Percentiles rank a stretch among this genome's conserved stretches.
Evolutionary conservation across 2,888 invertebrate species (phyloP).

Genomic region (Apamea crenata): DNA sequence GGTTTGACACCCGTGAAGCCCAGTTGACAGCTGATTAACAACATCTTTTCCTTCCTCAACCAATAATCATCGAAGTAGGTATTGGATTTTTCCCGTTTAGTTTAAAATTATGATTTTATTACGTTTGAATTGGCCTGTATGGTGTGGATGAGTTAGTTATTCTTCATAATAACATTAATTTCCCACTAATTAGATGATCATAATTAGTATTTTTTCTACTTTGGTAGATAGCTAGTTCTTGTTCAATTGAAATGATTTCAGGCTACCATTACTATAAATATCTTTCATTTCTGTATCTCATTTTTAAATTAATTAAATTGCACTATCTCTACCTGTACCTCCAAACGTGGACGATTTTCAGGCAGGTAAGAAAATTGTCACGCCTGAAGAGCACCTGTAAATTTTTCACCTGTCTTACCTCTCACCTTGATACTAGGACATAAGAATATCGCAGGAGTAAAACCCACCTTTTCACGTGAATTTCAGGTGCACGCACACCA

Average conservation of each 20-base stretch:
- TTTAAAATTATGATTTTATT: not conserved
- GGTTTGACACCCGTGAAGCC: slow-evolving; percentile 87
- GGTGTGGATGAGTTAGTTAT: not conserved
- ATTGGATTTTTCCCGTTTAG: slow-evolving; percentile 1
- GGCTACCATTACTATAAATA: not conserved
- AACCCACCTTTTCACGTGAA: slow-evolving; percentile 76
- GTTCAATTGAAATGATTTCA: not conserved
- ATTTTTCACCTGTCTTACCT: slow-evolving; percentile 87
- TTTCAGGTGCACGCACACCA: slow-evolving; percentile 78
- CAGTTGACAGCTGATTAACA: slow-evolving; percentile 83
- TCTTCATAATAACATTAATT: not conserved
- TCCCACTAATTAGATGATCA: not conserved
- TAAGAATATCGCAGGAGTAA: slow-evolving; percentile 75
- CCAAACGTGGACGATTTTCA: not conserved
- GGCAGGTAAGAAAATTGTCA: slow-evolving; percentile 60
- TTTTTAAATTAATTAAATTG: not conserved
- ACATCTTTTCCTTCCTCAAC: slow-evolving; percentile 39
- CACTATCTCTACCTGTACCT: not conserved
- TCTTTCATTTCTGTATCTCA: fast-evolving
- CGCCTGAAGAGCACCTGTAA: slow-evolving; percentile 74
- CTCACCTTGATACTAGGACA: slow-evolving; percentile 86
- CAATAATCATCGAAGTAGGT: slow-evolving; percentile 4
- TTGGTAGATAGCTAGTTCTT: not conserved
- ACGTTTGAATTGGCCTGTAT: not conserved
- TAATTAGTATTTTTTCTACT: not conserved